Conservation (phyloP, 1,140 invertebrate genomes). For the Wasmannia auropunctata region DNA sequence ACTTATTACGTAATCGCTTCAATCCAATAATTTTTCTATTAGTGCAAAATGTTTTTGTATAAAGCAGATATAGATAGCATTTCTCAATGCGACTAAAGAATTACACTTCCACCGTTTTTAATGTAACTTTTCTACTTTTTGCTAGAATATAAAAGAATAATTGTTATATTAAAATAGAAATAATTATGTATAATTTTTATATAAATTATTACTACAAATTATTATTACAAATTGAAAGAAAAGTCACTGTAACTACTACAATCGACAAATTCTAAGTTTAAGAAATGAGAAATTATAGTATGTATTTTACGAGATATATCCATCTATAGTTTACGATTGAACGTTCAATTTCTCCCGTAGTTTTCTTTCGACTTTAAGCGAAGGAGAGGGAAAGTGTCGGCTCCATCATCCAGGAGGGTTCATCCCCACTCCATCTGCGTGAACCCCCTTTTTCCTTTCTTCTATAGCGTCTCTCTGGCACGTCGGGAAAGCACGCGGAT, state of each 20-base stretch:
- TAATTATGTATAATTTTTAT: not conserved
- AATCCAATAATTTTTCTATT: not conserved
- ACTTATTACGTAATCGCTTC: not conserved
- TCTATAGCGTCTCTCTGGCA: constrained; percentile 28
- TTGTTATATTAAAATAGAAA: not conserved
- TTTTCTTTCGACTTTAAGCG: constrained; percentile 30
- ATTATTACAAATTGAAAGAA: not conserved
- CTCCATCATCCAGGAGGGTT: constrained; percentile 7
- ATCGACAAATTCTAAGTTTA: not conserved
- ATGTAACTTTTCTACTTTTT: not conserved
- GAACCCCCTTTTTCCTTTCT: constrained; percentile 39
- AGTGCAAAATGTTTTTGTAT: not conserved
- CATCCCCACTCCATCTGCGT: constrained; percentile 24
- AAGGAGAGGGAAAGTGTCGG: constrained; percentile 43
- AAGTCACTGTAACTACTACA: not conserved
- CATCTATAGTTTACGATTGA: not conserved
- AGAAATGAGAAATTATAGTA: not conserved
- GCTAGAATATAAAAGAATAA: not conserved
- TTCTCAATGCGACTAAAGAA: not conserved
- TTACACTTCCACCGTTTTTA: not conserved
- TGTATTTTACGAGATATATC: not conserved
- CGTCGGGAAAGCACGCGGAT: constrained; percentile 59
- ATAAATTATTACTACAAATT: too few species aligned
- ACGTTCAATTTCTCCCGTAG: not conserved
- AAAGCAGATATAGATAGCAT: not conserved